Conservation (phyloP, 1,140 invertebrate species). For the Drosophila obscura region DNA sequence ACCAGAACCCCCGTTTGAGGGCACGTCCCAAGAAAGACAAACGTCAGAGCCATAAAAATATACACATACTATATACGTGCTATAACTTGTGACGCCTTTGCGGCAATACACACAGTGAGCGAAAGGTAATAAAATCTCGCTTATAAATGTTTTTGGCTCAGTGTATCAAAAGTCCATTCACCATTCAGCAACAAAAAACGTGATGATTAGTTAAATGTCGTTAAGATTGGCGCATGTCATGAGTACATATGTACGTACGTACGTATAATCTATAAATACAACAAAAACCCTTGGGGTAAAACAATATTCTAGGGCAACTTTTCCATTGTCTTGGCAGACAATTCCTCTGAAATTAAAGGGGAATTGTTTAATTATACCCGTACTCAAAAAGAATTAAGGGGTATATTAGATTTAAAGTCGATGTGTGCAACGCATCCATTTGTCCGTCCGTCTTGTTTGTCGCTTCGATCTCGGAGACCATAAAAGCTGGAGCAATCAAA, state of each 20-base stretch:
- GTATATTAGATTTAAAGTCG: too few species aligned
- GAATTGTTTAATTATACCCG: too few species aligned
- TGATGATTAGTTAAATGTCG: conserved; percentile 40
- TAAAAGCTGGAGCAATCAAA: too few species aligned
- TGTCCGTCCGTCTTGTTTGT: too few species aligned
- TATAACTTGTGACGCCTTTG: conserved; percentile 24
- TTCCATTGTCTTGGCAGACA: too few species aligned
- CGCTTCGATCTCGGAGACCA: too few species aligned
- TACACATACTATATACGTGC: conserved; percentile 18
- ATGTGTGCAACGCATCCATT: too few species aligned
- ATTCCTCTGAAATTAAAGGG: too few species aligned
- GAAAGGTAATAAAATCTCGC: conserved; percentile 11
- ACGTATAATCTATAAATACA: conserved; percentile 17
- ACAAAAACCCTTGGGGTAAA: conserved; percentile 12
- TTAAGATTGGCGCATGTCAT: conserved; percentile 17
- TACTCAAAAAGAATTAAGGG: too few species aligned
- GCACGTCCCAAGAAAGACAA: too few species aligned
- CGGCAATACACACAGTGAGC: conserved; percentile 2
- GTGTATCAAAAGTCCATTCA: conserved; percentile 24
- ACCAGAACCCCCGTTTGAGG: too few species aligned
- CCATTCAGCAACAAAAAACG: conserved; percentile 26
- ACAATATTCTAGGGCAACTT: conserved; percentile 3
- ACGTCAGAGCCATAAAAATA: too few species aligned
- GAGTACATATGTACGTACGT: conserved; percentile 14
- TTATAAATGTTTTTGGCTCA: conserved; percentile 23